Evolutionary conservation across 2,113 vertebrate species (phyloP).

Genomic region (Hemiprocne comata): DNA sequence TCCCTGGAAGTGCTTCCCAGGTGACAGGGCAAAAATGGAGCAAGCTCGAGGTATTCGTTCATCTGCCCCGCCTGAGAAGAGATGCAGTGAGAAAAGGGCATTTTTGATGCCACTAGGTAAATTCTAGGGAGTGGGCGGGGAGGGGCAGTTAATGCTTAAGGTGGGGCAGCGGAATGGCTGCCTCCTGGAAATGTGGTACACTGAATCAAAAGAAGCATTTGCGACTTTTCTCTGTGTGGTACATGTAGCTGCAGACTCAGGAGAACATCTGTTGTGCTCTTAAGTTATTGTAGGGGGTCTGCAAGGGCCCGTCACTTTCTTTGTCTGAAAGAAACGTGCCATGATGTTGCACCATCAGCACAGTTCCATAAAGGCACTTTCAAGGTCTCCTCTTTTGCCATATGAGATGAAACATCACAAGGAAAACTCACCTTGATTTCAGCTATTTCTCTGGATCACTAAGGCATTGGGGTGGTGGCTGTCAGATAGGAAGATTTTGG

Average conservation of each 20-base stretch:
- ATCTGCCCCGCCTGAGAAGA: background rate
- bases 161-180: constrained; percentile 9
- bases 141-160: background rate
- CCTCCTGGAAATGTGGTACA: background rate
- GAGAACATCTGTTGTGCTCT: background rate
- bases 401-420: background rate
- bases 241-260: background rate
- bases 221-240: background rate
- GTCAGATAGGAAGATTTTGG: background rate
- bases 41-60: background rate
- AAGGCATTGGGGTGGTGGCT: background rate
- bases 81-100: background rate
- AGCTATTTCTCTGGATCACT: background rate
- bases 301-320: constrained; percentile 39
- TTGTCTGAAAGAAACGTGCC: constrained; percentile 65
- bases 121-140: background rate
- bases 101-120: background rate
- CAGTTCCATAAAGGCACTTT: background rate
- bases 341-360: constrained; percentile 35
- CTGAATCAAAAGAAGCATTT: background rate
- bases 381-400: background rate
- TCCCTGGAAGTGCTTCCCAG: background rate
- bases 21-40: background rate
- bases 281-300: background rate
- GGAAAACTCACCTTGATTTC: background rate